These are phyloP conservation scores for Heptranchias perlo DNA, from an alignment of 2,113 vertebrate species.

Conservation along the genomic window DNA sequence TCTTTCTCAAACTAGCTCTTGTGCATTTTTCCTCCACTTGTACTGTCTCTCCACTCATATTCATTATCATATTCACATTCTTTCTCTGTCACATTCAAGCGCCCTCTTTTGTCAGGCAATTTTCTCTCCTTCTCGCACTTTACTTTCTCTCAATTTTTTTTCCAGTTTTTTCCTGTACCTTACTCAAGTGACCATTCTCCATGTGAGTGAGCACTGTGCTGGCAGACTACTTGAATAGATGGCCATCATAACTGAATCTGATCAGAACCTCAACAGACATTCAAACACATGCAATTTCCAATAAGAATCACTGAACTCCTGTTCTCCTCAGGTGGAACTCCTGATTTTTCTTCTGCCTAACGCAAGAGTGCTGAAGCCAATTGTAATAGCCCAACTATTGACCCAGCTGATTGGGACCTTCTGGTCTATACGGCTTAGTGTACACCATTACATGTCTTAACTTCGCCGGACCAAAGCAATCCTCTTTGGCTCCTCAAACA, in stretches of 20 bases:
- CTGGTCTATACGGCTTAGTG: background rate
- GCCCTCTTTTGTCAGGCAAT: background rate
- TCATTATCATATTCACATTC: background rate
- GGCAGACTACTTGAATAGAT: background rate
- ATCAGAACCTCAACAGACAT: background rate
- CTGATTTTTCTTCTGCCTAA: background rate
- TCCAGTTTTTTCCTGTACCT: background rate
- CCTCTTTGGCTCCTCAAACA: background rate
- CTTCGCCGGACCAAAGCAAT: background rate
- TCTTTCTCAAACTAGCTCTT: background rate
- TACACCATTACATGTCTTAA: background rate
- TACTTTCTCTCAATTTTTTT: background rate
- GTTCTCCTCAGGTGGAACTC: background rate
- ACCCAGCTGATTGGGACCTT: background rate
- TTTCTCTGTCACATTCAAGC: background rate
- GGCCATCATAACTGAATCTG: background rate
- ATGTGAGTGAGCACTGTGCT: background rate
- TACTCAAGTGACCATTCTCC: background rate
- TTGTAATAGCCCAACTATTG: background rate
- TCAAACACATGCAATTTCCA: background rate
- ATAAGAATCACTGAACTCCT: background rate
- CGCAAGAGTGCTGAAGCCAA: background rate
- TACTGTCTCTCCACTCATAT: background rate
- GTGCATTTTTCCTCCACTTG: background rate
- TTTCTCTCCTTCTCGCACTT: background rate